Percentiles rank a stretch among this genome's conserved stretches.
Evolutionary conservation across 2,113 vertebrate genomes (phyloP).

Genomic region (Ceyx margarethae): DNA sequence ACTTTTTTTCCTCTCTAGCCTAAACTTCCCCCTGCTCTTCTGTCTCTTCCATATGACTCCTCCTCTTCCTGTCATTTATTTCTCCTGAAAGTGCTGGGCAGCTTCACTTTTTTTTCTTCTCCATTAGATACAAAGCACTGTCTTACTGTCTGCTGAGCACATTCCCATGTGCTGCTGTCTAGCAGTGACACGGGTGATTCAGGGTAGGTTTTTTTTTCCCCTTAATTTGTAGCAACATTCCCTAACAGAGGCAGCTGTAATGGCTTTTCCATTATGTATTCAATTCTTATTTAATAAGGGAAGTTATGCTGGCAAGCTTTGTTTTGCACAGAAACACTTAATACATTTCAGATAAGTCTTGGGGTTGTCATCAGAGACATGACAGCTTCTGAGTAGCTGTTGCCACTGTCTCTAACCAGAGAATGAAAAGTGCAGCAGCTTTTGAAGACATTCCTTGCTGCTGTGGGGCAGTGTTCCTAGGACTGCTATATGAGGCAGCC

Average conservation of each 20-base stretch:
- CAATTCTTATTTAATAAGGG: background rate
- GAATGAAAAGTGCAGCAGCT: background rate
- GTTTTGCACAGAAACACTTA: background rate
- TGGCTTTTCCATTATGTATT: background rate
- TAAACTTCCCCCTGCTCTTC: background rate
- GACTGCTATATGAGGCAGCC: background rate
- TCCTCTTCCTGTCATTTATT: background rate
- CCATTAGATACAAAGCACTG: background rate
- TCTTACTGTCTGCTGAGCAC: background rate
- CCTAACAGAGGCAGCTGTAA: background rate
- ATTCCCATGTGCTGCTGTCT: background rate
- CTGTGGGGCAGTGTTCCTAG: background rate
- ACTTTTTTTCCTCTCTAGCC: background rate
- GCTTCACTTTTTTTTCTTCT: background rate
- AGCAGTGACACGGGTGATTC: background rate
- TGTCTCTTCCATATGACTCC: background rate
- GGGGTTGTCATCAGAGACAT: background rate
- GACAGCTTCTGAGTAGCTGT: background rate
- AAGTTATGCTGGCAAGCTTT: background rate
- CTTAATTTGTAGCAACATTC: background rate
- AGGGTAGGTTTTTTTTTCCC: background rate
- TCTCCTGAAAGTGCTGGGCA: background rate
- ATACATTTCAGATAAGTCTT: background rate
- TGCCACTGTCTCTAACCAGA: background rate
- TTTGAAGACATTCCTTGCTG: background rate